Conservation (phyloP, 30 jellyfish, hydroid and myxozoan species). For the Clytia hemisphaerica region DNA sequence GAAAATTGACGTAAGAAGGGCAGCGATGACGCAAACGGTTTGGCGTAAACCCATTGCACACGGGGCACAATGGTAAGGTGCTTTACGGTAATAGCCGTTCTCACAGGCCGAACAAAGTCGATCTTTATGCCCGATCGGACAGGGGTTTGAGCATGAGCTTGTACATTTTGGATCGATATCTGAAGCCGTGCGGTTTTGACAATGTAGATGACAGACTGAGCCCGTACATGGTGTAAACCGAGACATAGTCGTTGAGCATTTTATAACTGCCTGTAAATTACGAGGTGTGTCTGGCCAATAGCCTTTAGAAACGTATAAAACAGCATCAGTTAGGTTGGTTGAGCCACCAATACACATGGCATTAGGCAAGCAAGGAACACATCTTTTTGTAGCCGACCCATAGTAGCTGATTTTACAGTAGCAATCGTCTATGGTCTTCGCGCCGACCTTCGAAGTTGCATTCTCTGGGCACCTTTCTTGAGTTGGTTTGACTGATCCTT, state of each 20-base stretch:
- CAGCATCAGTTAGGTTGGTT: slow-evolving; percentile 54
- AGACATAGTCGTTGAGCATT: slow-evolving; percentile 78
- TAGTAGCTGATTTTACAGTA: slow-evolving; percentile 66
- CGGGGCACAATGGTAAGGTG: slow-evolving; percentile 95
- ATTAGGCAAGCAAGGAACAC: slow-evolving; percentile 77
- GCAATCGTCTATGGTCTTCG: slow-evolving; percentile 69
- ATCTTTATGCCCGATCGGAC: slow-evolving; percentile 91
- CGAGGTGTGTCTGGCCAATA: slow-evolving; percentile 96
- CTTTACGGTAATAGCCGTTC: slow-evolving; percentile 79
- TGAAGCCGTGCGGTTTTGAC: slow-evolving; percentile 64
- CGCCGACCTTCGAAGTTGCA: slow-evolving; percentile 83
- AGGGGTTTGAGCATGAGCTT: slow-evolving; percentile 65
- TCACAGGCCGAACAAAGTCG: slow-evolving; percentile 92
- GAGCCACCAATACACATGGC: slow-evolving; percentile 80
- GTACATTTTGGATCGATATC: slow-evolving; percentile 61
- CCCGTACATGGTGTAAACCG: slow-evolving; percentile 95
- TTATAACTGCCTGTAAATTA: slow-evolving; percentile 45
- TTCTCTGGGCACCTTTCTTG: slow-evolving; percentile 93
- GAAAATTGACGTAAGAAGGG: slow-evolving; percentile 66
- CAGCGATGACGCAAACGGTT: slow-evolving; percentile 72
- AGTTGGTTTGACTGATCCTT: slow-evolving; percentile 98
- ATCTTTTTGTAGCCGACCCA: slow-evolving; percentile 76
- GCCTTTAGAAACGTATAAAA: slow-evolving; percentile 84
- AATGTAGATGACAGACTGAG: slow-evolving; percentile 57
- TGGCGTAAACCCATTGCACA: slow-evolving; percentile 91